Evolutionary conservation across 2,113 vertebrate species (phyloP).

Genomic region (Heliornis fulica): DNA sequence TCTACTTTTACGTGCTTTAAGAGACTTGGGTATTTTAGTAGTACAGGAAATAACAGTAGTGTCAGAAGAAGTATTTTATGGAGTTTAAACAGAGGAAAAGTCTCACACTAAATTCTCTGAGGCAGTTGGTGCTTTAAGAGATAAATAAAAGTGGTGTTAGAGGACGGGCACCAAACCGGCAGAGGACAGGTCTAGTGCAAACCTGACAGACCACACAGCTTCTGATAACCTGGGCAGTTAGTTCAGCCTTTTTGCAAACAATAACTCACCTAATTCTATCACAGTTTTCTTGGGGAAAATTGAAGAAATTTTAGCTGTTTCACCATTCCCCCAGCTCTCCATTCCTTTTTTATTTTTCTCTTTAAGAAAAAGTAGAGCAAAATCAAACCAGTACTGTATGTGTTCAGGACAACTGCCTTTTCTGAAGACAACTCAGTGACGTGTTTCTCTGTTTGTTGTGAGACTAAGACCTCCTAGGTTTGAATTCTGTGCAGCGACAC

Average conservation of each 20-base stretch:
- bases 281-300: background rate
- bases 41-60: slow-evolving; percentile 4
- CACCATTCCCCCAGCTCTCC: accelerated
- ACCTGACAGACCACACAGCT: background rate
- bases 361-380: background rate
- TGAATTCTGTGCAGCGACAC: background rate
- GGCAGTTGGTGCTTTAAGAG: background rate
- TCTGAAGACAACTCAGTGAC: background rate
- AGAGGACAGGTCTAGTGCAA: background rate
- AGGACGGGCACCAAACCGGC: background rate
- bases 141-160: background rate
- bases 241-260: background rate
- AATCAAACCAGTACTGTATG: background rate
- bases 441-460: background rate
- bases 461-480: background rate
- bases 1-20: slow-evolving; percentile 1
- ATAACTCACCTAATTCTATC: background rate
- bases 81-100: background rate
- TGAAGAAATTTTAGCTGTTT: background rate
- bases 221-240: background rate
- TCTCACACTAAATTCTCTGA: background rate
- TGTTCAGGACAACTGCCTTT: background rate
- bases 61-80: background rate
- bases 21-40: background rate
- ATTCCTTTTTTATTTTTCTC: background rate